Base-by-base conservation (phyloP, 2,888 invertebrate species). In the Mycalesis mineus region DNA sequence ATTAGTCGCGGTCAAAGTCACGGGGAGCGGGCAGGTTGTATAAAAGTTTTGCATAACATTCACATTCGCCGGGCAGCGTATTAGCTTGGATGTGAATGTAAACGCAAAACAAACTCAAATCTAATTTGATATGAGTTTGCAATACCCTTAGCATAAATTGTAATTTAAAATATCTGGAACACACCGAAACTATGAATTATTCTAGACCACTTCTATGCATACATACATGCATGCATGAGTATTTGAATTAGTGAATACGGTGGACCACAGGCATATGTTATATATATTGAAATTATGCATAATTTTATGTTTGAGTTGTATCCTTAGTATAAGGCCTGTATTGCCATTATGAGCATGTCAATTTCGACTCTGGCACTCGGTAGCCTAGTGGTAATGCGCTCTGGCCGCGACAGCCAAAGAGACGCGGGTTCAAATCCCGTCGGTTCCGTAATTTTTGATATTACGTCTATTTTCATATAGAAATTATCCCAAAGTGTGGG, bases 61-160 rank as follows among this genome's bases (percentile, higher is more conserved):
- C 31, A 48, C 22, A 48, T 31, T 29, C 47, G 7, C 7, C 39
- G 50, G 50, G 50, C 22, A 50, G 14, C 39, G 29, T 28, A 9
- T 14, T 39, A 28, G 8, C 28, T 14, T 15, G 40, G 22, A 49
- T 49, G 41, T 33, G 28, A 55, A n/a, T n/a, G 22, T 22, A 22
- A 22, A 49, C 28, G 49, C 33, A 55, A 55, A 55, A 55, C 49
- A 55, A 41, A 33, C 41, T 49, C 13, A 5, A 49, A 49, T 42
- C 55, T 55, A 49, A 55, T 55, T 55, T 55, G 41, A 22, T 28
- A 22, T 28, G 40, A 55, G 48, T 49, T 50, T 47, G 40, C 39
- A 22, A 47, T n/a, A 48, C 41, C 45, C 42, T 51, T 54, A 50
- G 40, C 40, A 57, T 54, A 50, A 54, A 57, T 57, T 57, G 45